Conservation (phyloP, 2,888 invertebrate species). For the Hypolimnas misippus region DNA sequence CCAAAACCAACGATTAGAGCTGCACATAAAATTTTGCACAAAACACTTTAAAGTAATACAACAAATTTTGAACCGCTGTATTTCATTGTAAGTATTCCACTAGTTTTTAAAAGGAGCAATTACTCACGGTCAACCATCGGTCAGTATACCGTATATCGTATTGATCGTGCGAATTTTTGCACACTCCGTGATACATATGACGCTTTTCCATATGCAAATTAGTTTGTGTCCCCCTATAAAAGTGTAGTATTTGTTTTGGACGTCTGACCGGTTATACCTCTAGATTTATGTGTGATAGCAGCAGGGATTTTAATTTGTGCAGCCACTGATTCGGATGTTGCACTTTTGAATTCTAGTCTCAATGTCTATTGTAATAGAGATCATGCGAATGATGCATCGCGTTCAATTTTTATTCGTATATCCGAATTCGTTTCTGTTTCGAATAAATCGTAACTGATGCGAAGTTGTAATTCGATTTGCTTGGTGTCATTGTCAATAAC, state of each 20-base stretch:
- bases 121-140: constrained; percentile 21
- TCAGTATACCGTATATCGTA: constrained; percentile 36
- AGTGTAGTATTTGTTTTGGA: constrained; percentile 76
- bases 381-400: background rate
- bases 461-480: constrained; percentile 40
- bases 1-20: no score
- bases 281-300: constrained; percentile 48
- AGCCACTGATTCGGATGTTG: constrained; percentile 24
- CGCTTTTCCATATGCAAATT: constrained; percentile 80
- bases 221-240: constrained; percentile 71
- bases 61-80: no score
- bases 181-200: constrained; percentile 63
- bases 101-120: background rate
- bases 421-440: constrained; percentile 38
- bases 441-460: constrained; percentile 33
- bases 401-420: constrained; percentile 10
- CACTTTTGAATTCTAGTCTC: constrained; percentile 17
- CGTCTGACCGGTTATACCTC: constrained; percentile 58
- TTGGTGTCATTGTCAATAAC: constrained; percentile 37
- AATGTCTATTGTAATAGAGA: background rate
- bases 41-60: no score
- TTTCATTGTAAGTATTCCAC: background rate
- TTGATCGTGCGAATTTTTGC: constrained; percentile 53
- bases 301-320: constrained; percentile 44
- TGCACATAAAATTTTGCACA: no score